A percentile compares a stretch with the other conserved stretches of the same genome.
phyloP scores from a whole-genome alignment of 2,113 vertebrate species.

The Orthonyx spaldingii region DNA sequence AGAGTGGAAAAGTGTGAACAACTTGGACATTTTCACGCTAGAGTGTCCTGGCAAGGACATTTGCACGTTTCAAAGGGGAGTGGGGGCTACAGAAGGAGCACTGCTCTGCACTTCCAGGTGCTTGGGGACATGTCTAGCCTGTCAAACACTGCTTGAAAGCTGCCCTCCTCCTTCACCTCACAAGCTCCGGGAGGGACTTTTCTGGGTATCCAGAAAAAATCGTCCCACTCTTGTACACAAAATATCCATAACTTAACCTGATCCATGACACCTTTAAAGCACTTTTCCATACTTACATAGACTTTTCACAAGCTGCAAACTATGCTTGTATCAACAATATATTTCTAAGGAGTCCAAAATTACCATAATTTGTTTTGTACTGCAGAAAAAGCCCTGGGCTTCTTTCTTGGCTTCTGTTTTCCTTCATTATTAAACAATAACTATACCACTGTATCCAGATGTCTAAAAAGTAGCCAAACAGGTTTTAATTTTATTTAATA shows the following conservation, averaged over 20 bases:
- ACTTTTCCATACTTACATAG: not conserved
- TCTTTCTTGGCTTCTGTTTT: not conserved
- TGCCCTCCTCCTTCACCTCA: not conserved
- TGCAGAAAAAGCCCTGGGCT: not conserved
- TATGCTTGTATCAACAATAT: not conserved
- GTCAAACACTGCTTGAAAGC: not conserved
- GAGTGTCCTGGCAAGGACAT: not conserved
- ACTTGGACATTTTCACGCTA: not conserved
- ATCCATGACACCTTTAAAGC: not conserved
- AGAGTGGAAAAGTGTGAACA: not conserved
- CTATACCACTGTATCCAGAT: not conserved
- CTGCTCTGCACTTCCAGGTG: not conserved
- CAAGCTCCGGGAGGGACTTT: not conserved
- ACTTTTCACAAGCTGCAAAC: not conserved
- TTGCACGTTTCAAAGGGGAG: not conserved
- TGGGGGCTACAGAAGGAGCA: not conserved
- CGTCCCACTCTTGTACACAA: not conserved
- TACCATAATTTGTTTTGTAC: not conserved
- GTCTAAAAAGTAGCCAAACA: not conserved
- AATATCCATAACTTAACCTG: not conserved
- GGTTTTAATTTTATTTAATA: not conserved
- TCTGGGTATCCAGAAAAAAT: not conserved
- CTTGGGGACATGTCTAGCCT: not conserved
- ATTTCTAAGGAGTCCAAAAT: not conserved
- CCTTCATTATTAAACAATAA: not conserved